Conservation (phyloP, 2,888 invertebrate genomes). For the Cryptophagus acutangulus region DNA sequence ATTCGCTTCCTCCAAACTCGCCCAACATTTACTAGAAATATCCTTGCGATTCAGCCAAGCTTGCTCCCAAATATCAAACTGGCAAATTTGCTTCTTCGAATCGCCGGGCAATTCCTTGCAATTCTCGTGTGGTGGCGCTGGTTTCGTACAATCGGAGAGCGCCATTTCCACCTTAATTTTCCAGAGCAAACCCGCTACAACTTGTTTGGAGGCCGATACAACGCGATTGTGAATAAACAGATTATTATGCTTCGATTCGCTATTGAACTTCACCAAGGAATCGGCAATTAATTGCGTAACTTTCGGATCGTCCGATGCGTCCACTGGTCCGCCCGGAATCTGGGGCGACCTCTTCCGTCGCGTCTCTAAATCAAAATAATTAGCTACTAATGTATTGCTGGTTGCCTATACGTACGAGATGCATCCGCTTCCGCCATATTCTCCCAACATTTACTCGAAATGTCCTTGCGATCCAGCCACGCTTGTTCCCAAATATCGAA, state of each 20-base stretch:
- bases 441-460: neutral
- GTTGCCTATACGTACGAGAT: no score
- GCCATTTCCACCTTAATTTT: slow-evolving; percentile 57
- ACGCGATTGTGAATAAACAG: slow-evolving; percentile 42
- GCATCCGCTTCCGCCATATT: neutral
- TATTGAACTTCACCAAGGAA: slow-evolving; percentile 4
- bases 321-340: slow-evolving; percentile 1
- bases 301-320: slow-evolving; percentile 1
- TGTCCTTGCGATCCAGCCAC: neutral
- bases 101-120: slow-evolving; percentile 41
- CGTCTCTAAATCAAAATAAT: no score
- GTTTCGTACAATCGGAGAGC: slow-evolving; percentile 52
- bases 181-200: slow-evolving; percentile 54
- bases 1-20: neutral
- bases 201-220: slow-evolving; percentile 48
- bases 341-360: no score
- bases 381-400: no score
- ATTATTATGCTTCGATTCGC: slow-evolving; percentile 15
- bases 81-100: slow-evolving; percentile 31
- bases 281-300: slow-evolving; percentile 2
- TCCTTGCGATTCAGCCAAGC: slow-evolving; percentile 53
- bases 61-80: slow-evolving; percentile 53
- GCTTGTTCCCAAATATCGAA: slow-evolving; percentile 20
- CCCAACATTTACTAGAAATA: slow-evolving; percentile 17
- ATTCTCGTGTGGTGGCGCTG: no score